Evolutionary conservation across 2,113 vertebrate species (phyloP).

Genomic region (Pardalotus punctatus): DNA sequence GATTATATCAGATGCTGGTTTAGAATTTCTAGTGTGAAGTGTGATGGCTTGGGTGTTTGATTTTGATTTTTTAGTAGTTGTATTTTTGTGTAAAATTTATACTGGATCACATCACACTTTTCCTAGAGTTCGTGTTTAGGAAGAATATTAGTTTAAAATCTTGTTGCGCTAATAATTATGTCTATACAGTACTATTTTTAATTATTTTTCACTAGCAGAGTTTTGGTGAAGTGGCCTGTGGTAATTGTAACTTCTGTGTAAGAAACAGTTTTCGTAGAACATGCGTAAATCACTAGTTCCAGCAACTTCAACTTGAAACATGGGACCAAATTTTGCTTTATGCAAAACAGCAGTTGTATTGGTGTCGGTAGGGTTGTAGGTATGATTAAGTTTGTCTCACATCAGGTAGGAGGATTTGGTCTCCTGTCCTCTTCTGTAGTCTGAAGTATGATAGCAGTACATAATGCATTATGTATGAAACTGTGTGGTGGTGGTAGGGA

Average conservation of each 20-base stretch:
- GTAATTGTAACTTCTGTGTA: background rate
- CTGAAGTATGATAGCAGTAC: constrained; percentile 1
- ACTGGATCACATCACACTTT: background rate
- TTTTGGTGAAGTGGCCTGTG: background rate
- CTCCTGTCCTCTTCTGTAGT: background rate
- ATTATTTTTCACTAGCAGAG: background rate
- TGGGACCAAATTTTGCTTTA: background rate
- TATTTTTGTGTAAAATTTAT: background rate
- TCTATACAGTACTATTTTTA: background rate
- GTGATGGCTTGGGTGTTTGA: background rate
- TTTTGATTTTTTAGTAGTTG: background rate
- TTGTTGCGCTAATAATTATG: background rate
- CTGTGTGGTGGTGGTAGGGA: background rate
- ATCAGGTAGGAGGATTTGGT: constrained; percentile 20
- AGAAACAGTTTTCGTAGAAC: background rate
- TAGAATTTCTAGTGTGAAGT: background rate
- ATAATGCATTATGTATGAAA: constrained; percentile 49
- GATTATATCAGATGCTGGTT: background rate
- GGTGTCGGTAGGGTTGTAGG: background rate
- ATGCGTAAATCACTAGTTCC: background rate
- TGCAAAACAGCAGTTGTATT: background rate
- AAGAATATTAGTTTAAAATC: background rate
- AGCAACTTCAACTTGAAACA: background rate
- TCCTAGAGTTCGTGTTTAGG: background rate
- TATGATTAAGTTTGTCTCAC: constrained; percentile 29